A percentile compares a stretch with the other conserved stretches of the same genome.
Evolutionary conservation across 1,140 invertebrate genomes (phyloP).

Genomic region (Drosophila busckii): DNA sequence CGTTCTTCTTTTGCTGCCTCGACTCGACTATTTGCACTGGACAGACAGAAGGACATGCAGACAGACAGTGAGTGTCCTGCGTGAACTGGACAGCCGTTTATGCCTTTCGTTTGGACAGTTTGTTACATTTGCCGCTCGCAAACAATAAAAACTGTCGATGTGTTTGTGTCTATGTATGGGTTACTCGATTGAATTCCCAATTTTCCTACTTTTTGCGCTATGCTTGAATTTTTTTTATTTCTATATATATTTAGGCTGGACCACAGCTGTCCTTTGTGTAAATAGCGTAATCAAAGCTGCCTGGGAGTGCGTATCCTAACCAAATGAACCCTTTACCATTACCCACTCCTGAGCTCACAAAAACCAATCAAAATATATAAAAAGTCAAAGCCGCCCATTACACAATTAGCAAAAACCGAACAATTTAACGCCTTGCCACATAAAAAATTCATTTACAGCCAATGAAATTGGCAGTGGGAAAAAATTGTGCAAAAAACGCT

Average conservation of each 20-base stretch:
- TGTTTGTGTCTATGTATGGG: too few relatives aligned
- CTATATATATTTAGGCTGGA: conserved; percentile 29
- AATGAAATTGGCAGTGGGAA: conserved; percentile 49
- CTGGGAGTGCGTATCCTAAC: conserved; percentile 31
- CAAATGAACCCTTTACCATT: too few relatives aligned
- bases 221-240: conserved; percentile 8
- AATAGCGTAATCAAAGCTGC: conserved; percentile 46
- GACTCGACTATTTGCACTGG: conserved; percentile 29
- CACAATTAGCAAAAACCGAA: conserved; percentile 27
- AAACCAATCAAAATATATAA: conserved; percentile 56
- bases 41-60: conserved; percentile 9
- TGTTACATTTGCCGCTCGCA: conserved; percentile 46
- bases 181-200: conserved; percentile 43
- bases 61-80: conserved; percentile 7
- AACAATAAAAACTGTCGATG: conserved; percentile 55
- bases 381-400: conserved; percentile 64
- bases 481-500: conserved; percentile 12
- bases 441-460: conserved; percentile 58
- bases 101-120: conserved; percentile 55
- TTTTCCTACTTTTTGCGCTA: background rate
- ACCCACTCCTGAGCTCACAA: background rate
- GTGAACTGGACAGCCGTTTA: conserved; percentile 17
- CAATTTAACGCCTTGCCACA: conserved; percentile 47
- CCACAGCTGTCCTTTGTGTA: conserved; percentile 41
- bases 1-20: conserved; percentile 21